Evolutionary conservation across 1,140 invertebrate genomes (phyloP), one percentile per base, ranked within the genome.

Genomic region (Listronotus bonariensis): DNA sequence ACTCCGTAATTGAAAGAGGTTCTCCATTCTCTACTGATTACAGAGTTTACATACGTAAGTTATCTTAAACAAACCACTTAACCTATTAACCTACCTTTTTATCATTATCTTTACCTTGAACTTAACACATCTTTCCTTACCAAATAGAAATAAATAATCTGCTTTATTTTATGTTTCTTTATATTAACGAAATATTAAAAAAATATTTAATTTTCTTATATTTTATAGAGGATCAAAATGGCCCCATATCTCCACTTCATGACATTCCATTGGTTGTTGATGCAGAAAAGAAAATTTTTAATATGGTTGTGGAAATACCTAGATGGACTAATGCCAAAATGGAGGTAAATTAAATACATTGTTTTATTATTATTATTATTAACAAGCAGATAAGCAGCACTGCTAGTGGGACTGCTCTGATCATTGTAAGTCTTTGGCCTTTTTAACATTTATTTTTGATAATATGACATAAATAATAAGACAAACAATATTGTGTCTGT

Each of bases 321-420:
- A 84, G 98, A 78, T 99, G 97, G 97, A 94, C 92, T 57, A 99
- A 99, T 84, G 96, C 96, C 55, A 99, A 99, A 84, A 99, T 99
- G 96, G 97, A 99, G 87, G 90, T 93, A 78, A 58, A 46, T 55
- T 58, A 36, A 26, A 26, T 26, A 26, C 20, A 26, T 26, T 26
- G 6, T 42, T 6, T 7, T 7, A 42, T 6, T n/a, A 6, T 42
- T 49, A 49, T 18, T 20, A n/a, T n/a, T n/a, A n/a, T n/a, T n/a
- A n/a, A n/a, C n/a, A n/a, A n/a, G n/a, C n/a, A n/a, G n/a, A n/a
- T n/a, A n/a, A n/a, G n/a, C n/a, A n/a, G n/a, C n/a, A n/a, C n/a
- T n/a, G n/a, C n/a, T n/a, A n/a, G n/a, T n/a, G n/a, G n/a, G n/a
- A n/a, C n/a, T n/a, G n/a, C n/a, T n/a, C n/a, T n/a, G n/a, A n/a